Conservation (phyloP, 2,888 invertebrate genomes). For the Archips xylosteana region DNA sequence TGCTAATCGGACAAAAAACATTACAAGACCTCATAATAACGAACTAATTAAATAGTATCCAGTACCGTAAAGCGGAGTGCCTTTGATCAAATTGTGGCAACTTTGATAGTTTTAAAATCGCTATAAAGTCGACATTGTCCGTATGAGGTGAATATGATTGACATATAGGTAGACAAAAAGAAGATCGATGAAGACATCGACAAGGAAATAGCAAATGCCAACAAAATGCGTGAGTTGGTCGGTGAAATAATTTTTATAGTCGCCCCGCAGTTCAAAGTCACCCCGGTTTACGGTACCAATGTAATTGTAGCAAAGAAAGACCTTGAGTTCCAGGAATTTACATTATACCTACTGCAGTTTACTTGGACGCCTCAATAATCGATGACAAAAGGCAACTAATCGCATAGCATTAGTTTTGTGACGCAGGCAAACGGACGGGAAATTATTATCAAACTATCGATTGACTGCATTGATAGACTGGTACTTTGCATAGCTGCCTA, state of each 20-base stretch:
- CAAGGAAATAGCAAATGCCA: too few relatives aligned
- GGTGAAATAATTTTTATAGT: too few relatives aligned
- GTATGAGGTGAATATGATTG: too few relatives aligned
- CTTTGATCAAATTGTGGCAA: too few relatives aligned
- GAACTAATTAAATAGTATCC: neutral
- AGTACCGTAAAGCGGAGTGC: too few relatives aligned
- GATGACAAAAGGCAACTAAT: conserved; percentile 10
- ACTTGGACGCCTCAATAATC: conserved; percentile 6
- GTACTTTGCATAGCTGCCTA: conserved; percentile 14
- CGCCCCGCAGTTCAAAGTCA: too few relatives aligned
- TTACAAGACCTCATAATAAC: neutral
- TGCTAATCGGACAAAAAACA: neutral
- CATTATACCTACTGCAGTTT: neutral
- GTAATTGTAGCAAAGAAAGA: neutral
- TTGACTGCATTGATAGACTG: conserved; percentile 9
- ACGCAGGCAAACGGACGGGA: conserved; percentile 21
- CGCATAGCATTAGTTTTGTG: conserved; percentile 18
- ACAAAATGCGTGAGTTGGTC: too few relatives aligned
- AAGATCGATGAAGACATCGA: too few relatives aligned
- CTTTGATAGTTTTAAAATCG: too few relatives aligned
- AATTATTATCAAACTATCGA: conserved; percentile 17
- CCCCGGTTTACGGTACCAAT: neutral
- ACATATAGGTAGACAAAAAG: too few relatives aligned
- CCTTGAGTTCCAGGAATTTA: neutral
- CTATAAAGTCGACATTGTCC: too few relatives aligned